A percentile compares a stretch with the other conserved stretches of the same genome.
Evolutionary conservation across 2,113 vertebrate species (phyloP).

Genomic region (Paraplagusia blochii): DNA sequence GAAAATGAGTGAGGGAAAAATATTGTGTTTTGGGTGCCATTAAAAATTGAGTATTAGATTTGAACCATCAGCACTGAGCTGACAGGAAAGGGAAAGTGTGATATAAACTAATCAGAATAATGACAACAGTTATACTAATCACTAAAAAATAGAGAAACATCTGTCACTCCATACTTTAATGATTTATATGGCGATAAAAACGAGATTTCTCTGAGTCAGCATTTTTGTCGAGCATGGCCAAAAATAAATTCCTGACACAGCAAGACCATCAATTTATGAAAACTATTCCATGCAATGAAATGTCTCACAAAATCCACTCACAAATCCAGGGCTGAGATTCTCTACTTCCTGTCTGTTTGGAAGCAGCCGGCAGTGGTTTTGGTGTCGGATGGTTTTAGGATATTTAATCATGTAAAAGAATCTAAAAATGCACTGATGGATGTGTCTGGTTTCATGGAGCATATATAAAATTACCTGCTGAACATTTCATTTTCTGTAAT

Average conservation of each 20-base stretch:
- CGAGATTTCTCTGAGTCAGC: too few relatives aligned
- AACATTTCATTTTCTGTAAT: background rate
- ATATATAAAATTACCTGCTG: background rate
- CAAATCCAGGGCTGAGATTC: background rate
- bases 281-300: conserved; percentile 49
- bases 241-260: conserved; percentile 24
- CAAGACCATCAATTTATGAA: conserved; percentile 44
- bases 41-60: background rate
- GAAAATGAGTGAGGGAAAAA: conserved; percentile 15
- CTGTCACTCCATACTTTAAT: too few relatives aligned
- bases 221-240: too few relatives aligned
- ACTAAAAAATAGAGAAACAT: too few relatives aligned
- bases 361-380: conserved; percentile 18
- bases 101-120: too few relatives aligned
- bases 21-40: background rate
- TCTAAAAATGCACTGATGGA: background rate
- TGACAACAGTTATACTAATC: too few relatives aligned
- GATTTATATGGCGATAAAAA: too few relatives aligned
- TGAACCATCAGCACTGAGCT: too few relatives aligned
- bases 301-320: too few relatives aligned
- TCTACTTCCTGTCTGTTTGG: conserved; percentile 29
- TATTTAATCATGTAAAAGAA: conserved; percentile 1
- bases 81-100: too few relatives aligned
- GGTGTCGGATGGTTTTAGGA: conserved; percentile 5
- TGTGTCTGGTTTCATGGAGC: background rate